Conservation (phyloP, 2,113 vertebrate genomes). For the Tapirus terrestris region DNA sequence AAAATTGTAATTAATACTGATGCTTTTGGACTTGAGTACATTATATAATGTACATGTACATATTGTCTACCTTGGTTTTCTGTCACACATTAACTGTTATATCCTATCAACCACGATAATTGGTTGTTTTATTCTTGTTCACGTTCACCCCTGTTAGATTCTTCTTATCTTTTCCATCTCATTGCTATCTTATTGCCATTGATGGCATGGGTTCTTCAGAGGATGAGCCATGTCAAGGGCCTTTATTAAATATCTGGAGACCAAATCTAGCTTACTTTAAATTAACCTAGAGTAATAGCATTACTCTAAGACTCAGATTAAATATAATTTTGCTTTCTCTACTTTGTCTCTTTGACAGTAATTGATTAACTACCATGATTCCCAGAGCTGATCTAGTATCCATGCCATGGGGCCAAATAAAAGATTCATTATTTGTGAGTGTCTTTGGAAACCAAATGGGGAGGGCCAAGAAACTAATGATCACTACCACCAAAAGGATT, state of each 20-base stretch:
- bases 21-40: not conserved
- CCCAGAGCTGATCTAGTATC: conserved; percentile 54
- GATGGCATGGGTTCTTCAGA: conserved; percentile 56
- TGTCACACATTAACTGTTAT: conserved; percentile 4
- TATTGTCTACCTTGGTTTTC: conserved; percentile 56
- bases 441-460: conserved; percentile 40
- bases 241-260: conserved; percentile 62
- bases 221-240: conserved; percentile 54
- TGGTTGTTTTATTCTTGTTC: conserved; percentile 33
- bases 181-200: conserved; percentile 56
- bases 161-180: conserved; percentile 62
- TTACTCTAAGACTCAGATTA: conserved; percentile 65
- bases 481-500: conserved; percentile 28
- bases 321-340: conserved; percentile 68
- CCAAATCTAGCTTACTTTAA: conserved; percentile 63
- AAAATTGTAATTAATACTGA: conserved; percentile 47
- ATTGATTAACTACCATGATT: conserved; percentile 54
- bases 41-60: not conserved
- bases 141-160: conserved; percentile 50
- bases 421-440: conserved; percentile 49
- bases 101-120: conserved; percentile 63
- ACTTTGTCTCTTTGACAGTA: conserved; percentile 72
- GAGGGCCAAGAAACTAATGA: conserved; percentile 34
- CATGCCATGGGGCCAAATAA: conserved; percentile 12
- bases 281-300: conserved; percentile 56